A percentile compares a stretch with the other conserved stretches of the same genome.
Evolutionary conservation across 2,797 vertebrate genomes (phyloP).

Genomic region (Acipenser oxyrinchus): DNA sequence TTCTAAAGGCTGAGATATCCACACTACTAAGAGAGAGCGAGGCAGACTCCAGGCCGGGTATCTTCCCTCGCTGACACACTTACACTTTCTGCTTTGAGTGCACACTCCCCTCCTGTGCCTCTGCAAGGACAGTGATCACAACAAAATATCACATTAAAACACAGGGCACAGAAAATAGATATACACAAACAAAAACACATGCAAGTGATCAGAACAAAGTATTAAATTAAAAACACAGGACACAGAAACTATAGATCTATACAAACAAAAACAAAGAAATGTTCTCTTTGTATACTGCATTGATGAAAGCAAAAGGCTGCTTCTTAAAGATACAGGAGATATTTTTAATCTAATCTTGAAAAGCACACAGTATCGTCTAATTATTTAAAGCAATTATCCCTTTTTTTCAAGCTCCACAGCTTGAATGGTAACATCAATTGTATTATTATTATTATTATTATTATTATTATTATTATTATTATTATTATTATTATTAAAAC

Average conservation of each 20-base stretch:
- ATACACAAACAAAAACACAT: conserved; percentile 15
- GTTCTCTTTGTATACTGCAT: too few relatives aligned
- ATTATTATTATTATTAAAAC: too few relatives aligned
- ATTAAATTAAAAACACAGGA: too few relatives aligned
- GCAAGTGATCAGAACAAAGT: neutral
- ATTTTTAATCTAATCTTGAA: too few relatives aligned
- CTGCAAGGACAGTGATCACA: conserved; percentile 52
- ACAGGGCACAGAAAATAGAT: conserved; percentile 13
- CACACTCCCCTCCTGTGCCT: conserved; percentile 61
- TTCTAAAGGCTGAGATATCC: neutral
- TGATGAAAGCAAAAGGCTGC: too few relatives aligned
- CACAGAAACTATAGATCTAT: neutral
- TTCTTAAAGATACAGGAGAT: too few relatives aligned
- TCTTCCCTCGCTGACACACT: conserved; percentile 39
- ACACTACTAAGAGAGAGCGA: neutral
- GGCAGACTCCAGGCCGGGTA: conserved; percentile 7
- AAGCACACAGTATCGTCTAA: too few relatives aligned
- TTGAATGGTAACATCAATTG: too few relatives aligned
- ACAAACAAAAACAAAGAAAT: conserved; percentile 1
- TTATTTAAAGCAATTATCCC: too few relatives aligned
- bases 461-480: too few relatives aligned
- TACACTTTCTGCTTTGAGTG: conserved; percentile 69
- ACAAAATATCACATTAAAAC: conserved; percentile 13
- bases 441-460: too few relatives aligned
- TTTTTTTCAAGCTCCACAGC: too few relatives aligned